Evolutionary conservation across 1,140 invertebrate genomes (phyloP).

Genomic region (Panagrolaimus sp.): DNA sequence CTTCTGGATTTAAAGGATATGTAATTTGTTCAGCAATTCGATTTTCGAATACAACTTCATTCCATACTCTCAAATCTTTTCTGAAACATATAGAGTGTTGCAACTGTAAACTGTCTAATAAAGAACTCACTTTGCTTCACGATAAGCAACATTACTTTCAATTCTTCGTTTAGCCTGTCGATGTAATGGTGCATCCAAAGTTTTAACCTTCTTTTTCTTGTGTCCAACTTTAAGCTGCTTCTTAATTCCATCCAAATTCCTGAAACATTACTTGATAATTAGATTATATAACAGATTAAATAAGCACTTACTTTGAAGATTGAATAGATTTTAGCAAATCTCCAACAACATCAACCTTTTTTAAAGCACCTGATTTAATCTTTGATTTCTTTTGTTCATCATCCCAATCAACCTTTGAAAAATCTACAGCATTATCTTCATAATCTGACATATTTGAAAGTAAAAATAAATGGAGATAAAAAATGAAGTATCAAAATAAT

Average conservation of each 20-base stretch:
- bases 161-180: neutral
- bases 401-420: conserved; percentile 10
- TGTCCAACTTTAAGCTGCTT: conserved; percentile 4
- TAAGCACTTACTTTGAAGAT: conserved; percentile 1
- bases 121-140: conserved; percentile 21
- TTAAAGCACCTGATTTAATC: neutral
- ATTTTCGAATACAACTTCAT: conserved; percentile 73
- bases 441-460: neutral
- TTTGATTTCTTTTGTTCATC: neutral
- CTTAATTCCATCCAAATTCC: neutral
- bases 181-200: neutral
- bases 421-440: neutral
- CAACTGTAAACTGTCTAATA: neutral
- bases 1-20: conserved; percentile 71
- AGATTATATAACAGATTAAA: neutral
- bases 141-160: neutral
- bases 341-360: neutral
- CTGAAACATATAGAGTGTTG: too few species aligned
- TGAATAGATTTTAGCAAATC: conserved; percentile 2
- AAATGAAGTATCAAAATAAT: too few species aligned
- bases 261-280: neutral
- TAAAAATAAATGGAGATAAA: too few species aligned
- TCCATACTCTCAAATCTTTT: conserved; percentile 74
- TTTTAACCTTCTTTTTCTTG: neutral
- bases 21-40: conserved; percentile 70